phyloP scores from a whole-genome alignment of 2,888 invertebrate species.

The Mactromeris polynyma region DNA sequence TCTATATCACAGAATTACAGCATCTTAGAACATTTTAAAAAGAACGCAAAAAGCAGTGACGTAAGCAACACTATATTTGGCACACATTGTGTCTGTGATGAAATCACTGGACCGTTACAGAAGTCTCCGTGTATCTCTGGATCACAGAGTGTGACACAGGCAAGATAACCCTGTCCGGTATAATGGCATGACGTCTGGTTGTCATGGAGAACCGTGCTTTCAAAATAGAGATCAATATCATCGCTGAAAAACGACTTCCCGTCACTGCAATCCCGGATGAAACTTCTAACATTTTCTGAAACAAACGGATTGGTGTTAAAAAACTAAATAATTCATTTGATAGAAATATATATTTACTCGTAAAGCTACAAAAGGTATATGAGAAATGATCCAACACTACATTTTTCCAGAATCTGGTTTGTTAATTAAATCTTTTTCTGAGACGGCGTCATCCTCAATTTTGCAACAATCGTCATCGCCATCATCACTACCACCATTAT shows the following conservation, averaged over 20 bases:
- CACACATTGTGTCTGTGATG: neutral
- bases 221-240: constrained; percentile 3
- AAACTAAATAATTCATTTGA: too few species aligned
- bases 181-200: constrained; percentile 63
- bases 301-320: neutral
- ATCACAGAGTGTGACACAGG: constrained; percentile 56
- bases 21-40: neutral
- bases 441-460: too few species aligned
- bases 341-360: too few species aligned
- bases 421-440: too few species aligned
- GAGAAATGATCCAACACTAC: too few species aligned
- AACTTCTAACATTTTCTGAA: constrained; percentile 27
- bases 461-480: too few species aligned
- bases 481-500: too few species aligned
- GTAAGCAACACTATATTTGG: neutral
- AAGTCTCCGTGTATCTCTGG: constrained; percentile 24
- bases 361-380: too few species aligned
- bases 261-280: constrained; percentile 59
- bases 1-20: neutral
- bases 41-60: neutral
- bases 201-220: constrained; percentile 16
- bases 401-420: too few species aligned
- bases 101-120: constrained; percentile 56
- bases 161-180: constrained; percentile 50
- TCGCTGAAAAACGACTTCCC: constrained; percentile 46